Percentiles rank a stretch among this genome's conserved stretches.
Conservation (phyloP, 2,888 invertebrate genomes). For the Balanococcus diminutus region DNA sequence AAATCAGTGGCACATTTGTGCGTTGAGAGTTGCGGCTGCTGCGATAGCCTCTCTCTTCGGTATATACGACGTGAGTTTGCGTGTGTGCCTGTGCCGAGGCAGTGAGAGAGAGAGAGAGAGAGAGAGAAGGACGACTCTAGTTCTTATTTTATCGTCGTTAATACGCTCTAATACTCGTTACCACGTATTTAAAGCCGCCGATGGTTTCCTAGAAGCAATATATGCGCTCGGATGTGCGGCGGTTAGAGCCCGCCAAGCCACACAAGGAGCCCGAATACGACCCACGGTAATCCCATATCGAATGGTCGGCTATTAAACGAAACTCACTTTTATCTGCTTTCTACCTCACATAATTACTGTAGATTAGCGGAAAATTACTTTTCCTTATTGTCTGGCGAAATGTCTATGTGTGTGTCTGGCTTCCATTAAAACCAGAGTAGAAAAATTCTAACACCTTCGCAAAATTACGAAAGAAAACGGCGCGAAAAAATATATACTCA, state of each 20-base stretch:
- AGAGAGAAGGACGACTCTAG: background rate
- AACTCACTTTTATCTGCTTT: conserved; percentile 22
- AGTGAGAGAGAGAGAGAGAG: no score
- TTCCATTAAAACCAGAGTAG: background rate
- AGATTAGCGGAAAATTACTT: conserved; percentile 31
- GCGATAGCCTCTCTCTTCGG: background rate
- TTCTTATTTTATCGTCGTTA: background rate
- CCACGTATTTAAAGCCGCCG: background rate
- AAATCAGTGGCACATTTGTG: background rate
- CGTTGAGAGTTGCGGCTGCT: conserved; percentile 23
- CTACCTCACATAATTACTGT: conserved; percentile 19
- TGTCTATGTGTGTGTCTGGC: conserved; percentile 6
- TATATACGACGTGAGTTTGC: background rate
- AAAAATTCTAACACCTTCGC: conserved; percentile 23
- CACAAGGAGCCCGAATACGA: no score
- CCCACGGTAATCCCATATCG: conserved; percentile 8
- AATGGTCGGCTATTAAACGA: conserved; percentile 26
- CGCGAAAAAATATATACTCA: background rate
- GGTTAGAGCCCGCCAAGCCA: no score
- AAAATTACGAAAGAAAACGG: background rate
- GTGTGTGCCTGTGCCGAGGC: background rate
- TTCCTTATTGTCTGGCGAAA: conserved; percentile 29
- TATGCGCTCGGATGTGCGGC: background rate
- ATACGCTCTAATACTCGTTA: conserved; percentile 32
- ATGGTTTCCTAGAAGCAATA: background rate